A percentile compares a stretch with the other conserved stretches of the same genome.
Conservation (phyloP, 2,113 vertebrate genomes). For the Sceloporus tristichus region DNA sequence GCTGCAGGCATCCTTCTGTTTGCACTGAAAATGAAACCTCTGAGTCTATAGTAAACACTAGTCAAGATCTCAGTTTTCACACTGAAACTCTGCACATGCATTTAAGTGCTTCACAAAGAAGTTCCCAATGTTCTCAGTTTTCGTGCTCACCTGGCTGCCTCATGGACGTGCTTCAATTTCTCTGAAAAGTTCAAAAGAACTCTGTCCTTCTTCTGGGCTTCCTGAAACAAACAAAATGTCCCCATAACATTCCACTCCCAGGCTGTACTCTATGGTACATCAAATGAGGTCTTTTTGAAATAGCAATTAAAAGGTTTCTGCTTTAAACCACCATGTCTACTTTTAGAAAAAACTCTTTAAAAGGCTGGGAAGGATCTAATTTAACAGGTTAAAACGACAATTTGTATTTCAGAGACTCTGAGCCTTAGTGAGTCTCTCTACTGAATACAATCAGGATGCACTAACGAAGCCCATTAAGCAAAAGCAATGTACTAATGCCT, state of each 20-base stretch:
- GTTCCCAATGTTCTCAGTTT: conserved; percentile 6
- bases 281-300: conserved; percentile 43
- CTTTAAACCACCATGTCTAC: conserved; percentile 6
- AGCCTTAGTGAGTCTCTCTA: conserved; percentile 19
- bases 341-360: conserved; percentile 24
- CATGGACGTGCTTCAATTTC: conserved; percentile 89
- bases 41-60: conserved; percentile 60
- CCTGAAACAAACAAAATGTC: conserved; percentile 81
- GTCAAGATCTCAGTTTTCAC: conserved; percentile 49
- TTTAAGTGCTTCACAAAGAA: conserved; percentile 44
- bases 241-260: conserved; percentile 65
- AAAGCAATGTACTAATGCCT: conserved; percentile 46
- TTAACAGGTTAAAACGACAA: conserved; percentile 43
- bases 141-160: conserved; percentile 87
- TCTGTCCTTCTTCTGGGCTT: conserved; percentile 95
- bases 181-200: conserved; percentile 90
- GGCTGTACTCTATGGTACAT: conserved; percentile 21
- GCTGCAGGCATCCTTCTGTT: conserved; percentile 57
- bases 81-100: conserved; percentile 51
- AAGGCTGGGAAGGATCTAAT: conserved; percentile 43
- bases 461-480: conserved; percentile 48
- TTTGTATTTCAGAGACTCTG: conserved; percentile 48
- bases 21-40: conserved; percentile 60
- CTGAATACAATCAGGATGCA: conserved; percentile 41
- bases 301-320: conserved; percentile 44